Evolutionary conservation across 2,797 vertebrate species (phyloP).

Genomic region (Rachycentron canadum): DNA sequence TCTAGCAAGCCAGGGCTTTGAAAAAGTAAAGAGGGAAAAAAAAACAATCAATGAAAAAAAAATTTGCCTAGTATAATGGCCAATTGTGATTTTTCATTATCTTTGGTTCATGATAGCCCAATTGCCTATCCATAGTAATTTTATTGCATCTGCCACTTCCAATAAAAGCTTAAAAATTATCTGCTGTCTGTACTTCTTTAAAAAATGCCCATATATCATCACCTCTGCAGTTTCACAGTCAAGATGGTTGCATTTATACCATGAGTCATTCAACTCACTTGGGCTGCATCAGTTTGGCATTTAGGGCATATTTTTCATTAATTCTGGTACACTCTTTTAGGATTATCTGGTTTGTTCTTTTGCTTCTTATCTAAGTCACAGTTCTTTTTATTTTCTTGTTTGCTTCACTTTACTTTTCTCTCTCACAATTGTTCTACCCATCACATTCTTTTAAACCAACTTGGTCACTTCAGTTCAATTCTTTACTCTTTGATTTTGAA

Average conservation of each 20-base stretch:
- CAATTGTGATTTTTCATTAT: slow-evolving; percentile 49
- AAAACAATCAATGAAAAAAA: background rate
- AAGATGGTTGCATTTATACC: slow-evolving; percentile 27
- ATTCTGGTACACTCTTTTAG: background rate
- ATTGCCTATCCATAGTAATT: slow-evolving; percentile 54
- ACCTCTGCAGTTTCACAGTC: slow-evolving; percentile 33
- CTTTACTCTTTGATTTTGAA: slow-evolving; percentile 18
- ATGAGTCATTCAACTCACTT: slow-evolving; percentile 30
- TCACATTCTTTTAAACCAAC: background rate
- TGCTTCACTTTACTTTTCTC: background rate
- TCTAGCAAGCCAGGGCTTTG: slow-evolving; percentile 7
- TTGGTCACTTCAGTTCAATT: slow-evolving; percentile 1
- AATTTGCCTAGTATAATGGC: slow-evolving; percentile 30
- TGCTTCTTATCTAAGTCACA: background rate
- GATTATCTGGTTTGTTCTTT: slow-evolving; percentile 10
- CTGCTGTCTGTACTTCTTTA: slow-evolving; percentile 22
- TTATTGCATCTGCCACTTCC: slow-evolving; percentile 56
- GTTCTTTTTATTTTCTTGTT: background rate
- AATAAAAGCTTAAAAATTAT: slow-evolving; percentile 54
- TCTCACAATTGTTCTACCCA: background rate
- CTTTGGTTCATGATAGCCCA: slow-evolving; percentile 38
- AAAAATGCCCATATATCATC: slow-evolving; percentile 33
- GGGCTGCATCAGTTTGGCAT: slow-evolving; percentile 15
- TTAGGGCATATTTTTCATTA: slow-evolving; percentile 11
- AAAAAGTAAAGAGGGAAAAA: background rate